Base-by-base conservation (phyloP, 2,888 invertebrate species). In the Siphlonurus alternatus region DNA sequence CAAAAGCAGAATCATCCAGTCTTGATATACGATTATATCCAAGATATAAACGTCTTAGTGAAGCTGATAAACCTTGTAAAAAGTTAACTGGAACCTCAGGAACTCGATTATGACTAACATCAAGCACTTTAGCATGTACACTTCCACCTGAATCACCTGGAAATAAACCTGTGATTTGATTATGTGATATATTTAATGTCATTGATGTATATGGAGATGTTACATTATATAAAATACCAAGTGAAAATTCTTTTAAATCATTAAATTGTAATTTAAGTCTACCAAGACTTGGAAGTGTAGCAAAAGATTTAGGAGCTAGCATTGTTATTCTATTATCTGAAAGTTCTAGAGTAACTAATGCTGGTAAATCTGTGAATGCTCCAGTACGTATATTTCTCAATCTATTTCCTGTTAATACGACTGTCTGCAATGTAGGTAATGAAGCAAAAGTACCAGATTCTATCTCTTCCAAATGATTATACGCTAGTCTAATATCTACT, bases 261-360 rank as follows among this genome's bases (percentile, higher is more conserved):
- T 93, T 93, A 70, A 85, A 83, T 76, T 90, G 90, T 66, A 93
- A 77, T 74, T 93, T 91, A 65, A 94, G 77, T 71, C 86, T 84
- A 68, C 85, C 83, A 69, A 95, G 76, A 72, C 83, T 85, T 23
- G 88, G 85, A 70, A 93, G 78, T 72, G 89, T 85, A 64, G 81
- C 79, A 72, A 94, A 89, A 3, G 91, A 85, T 63, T 83, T 82
- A 59, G 81, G 81, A 66, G 86, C 86, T 70, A 95, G 83, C 68
- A 82, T 81, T 67, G 80, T 80, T 71, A 95, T 82, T 70, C 84
- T 80, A 77, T 95, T 95, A 72, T 88, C 85, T 63, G 90, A 87
- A 70, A 95, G 78, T 74, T 93, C 88, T 70, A 95, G 79, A 72
- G 88, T 89, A 70, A 85, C 83, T 69, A 95, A 81, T 74, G 84